A percentile compares a stretch with the other conserved stretches of the same genome.
These are phyloP conservation scores for Atethmia centrago DNA, from an alignment of 2,888 invertebrate species.

Conservation along the genomic window DNA sequence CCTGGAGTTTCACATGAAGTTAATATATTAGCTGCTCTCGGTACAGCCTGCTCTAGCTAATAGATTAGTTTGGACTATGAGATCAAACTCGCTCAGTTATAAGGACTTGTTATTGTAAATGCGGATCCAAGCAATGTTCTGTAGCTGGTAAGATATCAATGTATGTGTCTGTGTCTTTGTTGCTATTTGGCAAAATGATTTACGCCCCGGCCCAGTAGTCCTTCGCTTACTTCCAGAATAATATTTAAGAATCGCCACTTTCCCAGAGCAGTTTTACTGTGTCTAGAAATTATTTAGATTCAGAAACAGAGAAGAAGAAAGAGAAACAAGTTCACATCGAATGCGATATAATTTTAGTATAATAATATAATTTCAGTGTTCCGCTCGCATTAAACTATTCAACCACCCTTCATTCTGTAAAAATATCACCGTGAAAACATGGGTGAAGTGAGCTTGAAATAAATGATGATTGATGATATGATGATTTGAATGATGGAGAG, in stretches of 20 bases:
- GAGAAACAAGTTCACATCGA: not conserved
- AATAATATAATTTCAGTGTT: not conserved
- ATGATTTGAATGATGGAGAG: too few relatives aligned
- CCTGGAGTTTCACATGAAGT: constrained; percentile 43
- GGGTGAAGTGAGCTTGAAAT: too few relatives aligned
- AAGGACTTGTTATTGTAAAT: constrained; percentile 15
- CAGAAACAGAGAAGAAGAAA: not conserved
- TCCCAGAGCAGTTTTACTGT: not conserved
- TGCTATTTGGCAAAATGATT: not conserved
- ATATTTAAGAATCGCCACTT: not conserved
- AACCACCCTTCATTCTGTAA: too few relatives aligned
- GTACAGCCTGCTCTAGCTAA: constrained; percentile 29
- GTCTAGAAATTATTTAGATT: not conserved
- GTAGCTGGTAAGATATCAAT: not conserved
- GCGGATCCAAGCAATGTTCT: constrained; percentile 3
- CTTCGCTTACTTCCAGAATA: not conserved
- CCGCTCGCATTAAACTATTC: not conserved
- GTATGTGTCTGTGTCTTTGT: not conserved
- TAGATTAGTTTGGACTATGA: constrained; percentile 49
- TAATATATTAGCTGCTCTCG: constrained; percentile 28
- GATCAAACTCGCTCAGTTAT: constrained; percentile 43
- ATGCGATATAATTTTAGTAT: not conserved
- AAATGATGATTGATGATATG: too few relatives aligned
- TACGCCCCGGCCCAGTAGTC: not conserved
- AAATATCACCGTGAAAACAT: too few relatives aligned